Conservation (phyloP, 2,797 vertebrate species). For the Leptodactylus fallax region DNA sequence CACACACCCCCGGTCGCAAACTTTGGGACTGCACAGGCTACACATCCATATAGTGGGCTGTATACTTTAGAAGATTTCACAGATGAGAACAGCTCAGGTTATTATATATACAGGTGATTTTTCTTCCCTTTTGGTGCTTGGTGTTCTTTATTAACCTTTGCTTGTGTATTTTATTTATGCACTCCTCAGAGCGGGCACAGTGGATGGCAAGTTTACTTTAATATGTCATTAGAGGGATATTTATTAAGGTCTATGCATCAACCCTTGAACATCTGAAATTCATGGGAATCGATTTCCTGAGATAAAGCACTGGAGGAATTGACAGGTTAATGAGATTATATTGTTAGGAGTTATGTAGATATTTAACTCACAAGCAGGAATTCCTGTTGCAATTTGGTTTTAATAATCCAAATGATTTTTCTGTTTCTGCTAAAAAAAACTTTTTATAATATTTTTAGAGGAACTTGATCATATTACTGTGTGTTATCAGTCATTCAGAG, state of each 20-base stretch:
- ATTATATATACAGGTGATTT: neutral
- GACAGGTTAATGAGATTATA: constrained; percentile 52
- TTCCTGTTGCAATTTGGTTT: neutral
- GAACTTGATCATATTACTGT: neutral
- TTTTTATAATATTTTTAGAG: neutral
- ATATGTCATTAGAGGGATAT: constrained; percentile 40
- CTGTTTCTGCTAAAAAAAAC: neutral
- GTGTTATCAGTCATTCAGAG: neutral
- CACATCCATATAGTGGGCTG: no score
- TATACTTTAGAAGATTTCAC: no score
- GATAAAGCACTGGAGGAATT: neutral
- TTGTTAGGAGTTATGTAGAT: constrained; percentile 44
- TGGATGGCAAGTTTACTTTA: constrained; percentile 24
- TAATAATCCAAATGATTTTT: neutral
- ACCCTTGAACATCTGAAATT: constrained; percentile 41
- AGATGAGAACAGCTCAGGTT: no score
- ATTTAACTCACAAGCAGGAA: neutral
- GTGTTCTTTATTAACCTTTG: neutral
- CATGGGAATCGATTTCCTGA: constrained; percentile 53
- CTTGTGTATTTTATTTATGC: neutral
- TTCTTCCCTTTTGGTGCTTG: neutral
- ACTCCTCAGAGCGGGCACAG: neutral
- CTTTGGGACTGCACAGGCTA: no score
- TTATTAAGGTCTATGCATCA: constrained; percentile 44
- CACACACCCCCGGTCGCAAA: no score